Evolutionary conservation across 2,113 vertebrate genomes (phyloP).

Genomic region (Psilopogon haemacephalus): DNA sequence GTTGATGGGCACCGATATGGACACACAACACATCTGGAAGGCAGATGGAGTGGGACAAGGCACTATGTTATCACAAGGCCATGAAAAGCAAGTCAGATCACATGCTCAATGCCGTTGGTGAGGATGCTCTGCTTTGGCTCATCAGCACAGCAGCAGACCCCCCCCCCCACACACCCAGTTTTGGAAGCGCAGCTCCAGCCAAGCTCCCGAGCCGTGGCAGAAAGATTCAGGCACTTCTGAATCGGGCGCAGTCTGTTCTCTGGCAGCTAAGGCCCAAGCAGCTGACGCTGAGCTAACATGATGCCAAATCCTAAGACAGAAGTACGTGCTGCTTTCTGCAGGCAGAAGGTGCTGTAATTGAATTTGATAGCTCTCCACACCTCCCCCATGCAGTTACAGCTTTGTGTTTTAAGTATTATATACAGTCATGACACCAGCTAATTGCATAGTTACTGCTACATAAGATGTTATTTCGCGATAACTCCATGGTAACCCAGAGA

Average conservation of each 20-base stretch:
- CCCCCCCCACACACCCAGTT: neutral
- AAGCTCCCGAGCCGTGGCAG: slow-evolving; percentile 21
- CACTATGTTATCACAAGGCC: neutral
- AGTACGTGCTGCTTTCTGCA: slow-evolving; percentile 66
- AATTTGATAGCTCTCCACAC: slow-evolving; percentile 65
- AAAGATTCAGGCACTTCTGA: slow-evolving; percentile 53
- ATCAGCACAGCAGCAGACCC: slow-evolving; percentile 16
- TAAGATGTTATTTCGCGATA: slow-evolving; percentile 68
- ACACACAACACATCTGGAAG: neutral
- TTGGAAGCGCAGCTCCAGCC: neutral
- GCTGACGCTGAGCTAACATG: slow-evolving; percentile 66
- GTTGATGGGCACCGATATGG: neutral
- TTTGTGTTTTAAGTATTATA: slow-evolving; percentile 73
- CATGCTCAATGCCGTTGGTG: neutral
- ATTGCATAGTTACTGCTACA: slow-evolving; percentile 60
- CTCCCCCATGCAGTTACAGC: slow-evolving; percentile 69
- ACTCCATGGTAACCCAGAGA: slow-evolving; percentile 72
- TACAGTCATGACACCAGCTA: slow-evolving; percentile 65
- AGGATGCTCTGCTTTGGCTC: neutral
- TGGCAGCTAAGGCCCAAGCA: slow-evolving; percentile 67
- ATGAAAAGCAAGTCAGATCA: neutral
- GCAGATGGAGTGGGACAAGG: neutral
- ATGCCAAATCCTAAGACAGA: slow-evolving; percentile 70
- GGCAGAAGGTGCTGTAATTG: slow-evolving; percentile 64
- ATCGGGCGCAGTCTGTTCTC: slow-evolving; percentile 63